Percentiles rank a stretch among this genome's conserved stretches.
These are phyloP conservation scores for Columba janthina DNA, from an alignment of 2,113 vertebrate species.

Conservation along the genomic window DNA sequence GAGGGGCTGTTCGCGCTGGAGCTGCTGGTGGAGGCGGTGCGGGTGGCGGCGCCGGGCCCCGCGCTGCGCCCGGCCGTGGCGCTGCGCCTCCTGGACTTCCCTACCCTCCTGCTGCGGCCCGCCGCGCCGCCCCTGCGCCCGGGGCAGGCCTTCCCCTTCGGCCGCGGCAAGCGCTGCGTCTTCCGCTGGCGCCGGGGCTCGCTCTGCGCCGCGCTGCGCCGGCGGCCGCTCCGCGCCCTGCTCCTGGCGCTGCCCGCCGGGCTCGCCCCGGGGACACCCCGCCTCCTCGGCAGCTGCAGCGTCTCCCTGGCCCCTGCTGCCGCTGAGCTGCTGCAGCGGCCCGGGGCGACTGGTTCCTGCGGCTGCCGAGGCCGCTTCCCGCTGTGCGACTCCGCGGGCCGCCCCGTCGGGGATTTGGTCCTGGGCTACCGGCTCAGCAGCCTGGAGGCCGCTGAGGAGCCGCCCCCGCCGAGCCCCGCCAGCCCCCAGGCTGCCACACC, in stretches of 20 bases:
- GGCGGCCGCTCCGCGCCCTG: slow-evolving; percentile 75
- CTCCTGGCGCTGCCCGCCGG: slow-evolving; percentile 69
- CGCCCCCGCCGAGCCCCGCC: background rate
- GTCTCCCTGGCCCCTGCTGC: slow-evolving; percentile 74
- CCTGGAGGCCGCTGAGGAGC: slow-evolving; percentile 29
- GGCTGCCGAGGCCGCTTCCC: slow-evolving; percentile 65
- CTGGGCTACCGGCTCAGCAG: slow-evolving; percentile 81
- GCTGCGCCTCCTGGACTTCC: slow-evolving; percentile 85
- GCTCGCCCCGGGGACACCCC: background rate
- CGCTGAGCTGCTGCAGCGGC: slow-evolving; percentile 52
- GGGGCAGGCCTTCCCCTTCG: slow-evolving; percentile 10
- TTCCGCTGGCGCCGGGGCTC: slow-evolving; percentile 63
- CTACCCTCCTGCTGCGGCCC: slow-evolving; percentile 82
- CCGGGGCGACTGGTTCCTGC: slow-evolving; percentile 33
- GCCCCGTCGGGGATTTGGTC: slow-evolving; percentile 74
- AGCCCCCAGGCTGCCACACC: background rate
- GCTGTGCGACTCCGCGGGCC: slow-evolving; percentile 72
- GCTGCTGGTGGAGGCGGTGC: slow-evolving; percentile 81
- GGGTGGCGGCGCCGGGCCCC: slow-evolving; percentile 31
- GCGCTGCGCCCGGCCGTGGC: slow-evolving; percentile 73
- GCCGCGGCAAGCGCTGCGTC: slow-evolving; percentile 87
- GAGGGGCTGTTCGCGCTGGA: slow-evolving; percentile 83
- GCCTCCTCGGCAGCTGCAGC: slow-evolving; percentile 76
- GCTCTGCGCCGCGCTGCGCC: background rate
- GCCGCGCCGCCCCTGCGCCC: background rate